Percentiles rank a stretch among this genome's conserved stretches.
Evolutionary conservation across 1,140 invertebrate genomes (phyloP).

Genomic region (Colletes gigas): DNA sequence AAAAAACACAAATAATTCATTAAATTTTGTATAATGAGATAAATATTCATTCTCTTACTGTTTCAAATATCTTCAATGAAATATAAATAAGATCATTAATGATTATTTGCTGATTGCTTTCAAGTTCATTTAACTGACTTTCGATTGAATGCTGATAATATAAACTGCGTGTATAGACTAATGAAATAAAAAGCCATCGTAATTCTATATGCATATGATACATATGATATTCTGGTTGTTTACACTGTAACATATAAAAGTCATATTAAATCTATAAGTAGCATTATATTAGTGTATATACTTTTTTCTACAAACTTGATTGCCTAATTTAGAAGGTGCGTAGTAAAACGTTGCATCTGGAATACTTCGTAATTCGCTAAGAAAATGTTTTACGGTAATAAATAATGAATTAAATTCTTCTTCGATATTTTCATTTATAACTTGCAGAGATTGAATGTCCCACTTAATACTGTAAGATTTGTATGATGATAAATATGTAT

Average conservation of each 20-base stretch:
- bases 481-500: constrained; percentile 8
- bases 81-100: constrained; percentile 75
- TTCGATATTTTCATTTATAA: constrained; percentile 62
- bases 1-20: constrained; percentile 10
- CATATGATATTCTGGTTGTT: constrained; percentile 79
- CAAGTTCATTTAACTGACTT: constrained; percentile 65
- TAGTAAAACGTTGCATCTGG: constrained; percentile 76
- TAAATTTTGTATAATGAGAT: neutral
- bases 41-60: constrained; percentile 59
- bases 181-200: constrained; percentile 75
- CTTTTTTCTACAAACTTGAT: constrained; percentile 69
- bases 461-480: constrained; percentile 67
- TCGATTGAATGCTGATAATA: constrained; percentile 53
- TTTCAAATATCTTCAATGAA: constrained; percentile 73
- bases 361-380: constrained; percentile 68
- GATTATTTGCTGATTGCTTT: constrained; percentile 62
- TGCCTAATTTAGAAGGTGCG: constrained; percentile 74
- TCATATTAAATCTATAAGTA: constrained; percentile 8
- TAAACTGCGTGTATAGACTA: constrained; percentile 66
- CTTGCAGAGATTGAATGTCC: constrained; percentile 59
- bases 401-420: constrained; percentile 69
- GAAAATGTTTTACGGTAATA: constrained; percentile 65
- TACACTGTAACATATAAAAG: constrained; percentile 66
- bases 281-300: constrained; percentile 7
- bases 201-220: constrained; percentile 80